Evolutionary conservation across 1,140 invertebrate species (phyloP).

Genomic region (Trachymyrmex cornetzi): DNA sequence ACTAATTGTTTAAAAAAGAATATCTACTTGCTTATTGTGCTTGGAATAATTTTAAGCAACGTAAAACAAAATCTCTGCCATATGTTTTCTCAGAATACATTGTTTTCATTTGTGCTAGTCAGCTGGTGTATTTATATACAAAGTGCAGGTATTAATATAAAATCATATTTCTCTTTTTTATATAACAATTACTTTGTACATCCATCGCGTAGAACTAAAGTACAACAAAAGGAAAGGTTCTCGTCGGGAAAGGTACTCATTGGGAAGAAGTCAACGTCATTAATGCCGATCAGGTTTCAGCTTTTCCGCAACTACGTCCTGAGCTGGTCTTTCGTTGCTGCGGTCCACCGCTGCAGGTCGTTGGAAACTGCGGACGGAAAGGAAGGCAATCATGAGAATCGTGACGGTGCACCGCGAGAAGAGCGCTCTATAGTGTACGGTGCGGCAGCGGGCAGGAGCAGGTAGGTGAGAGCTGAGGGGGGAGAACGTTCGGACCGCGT

Average conservation of each 20-base stretch:
- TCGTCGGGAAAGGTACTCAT: not conserved
- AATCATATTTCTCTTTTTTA: not conserved
- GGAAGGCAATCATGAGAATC: conserved; percentile 1
- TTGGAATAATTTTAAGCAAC: not conserved
- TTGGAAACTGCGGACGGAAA: not conserved
- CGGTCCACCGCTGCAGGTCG: not conserved
- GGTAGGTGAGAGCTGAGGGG: conserved; percentile 37
- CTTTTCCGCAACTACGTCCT: not conserved
- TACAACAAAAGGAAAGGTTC: not conserved
- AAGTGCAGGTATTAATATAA: no score
- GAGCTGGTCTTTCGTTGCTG: not conserved
- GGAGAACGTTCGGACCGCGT: conserved; percentile 75
- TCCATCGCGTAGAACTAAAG: not conserved
- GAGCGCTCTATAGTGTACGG: not conserved
- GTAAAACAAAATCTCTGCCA: not conserved
- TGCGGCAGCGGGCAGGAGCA: not conserved
- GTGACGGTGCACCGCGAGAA: conserved; percentile 20
- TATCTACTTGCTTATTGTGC: not conserved
- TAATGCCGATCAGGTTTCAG: not conserved
- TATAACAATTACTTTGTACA: not conserved
- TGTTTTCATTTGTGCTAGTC: not conserved
- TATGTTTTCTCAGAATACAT: not conserved
- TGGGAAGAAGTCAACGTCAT: not conserved
- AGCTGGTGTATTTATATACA: no score
- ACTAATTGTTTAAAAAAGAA: not conserved